Evolutionary conservation across 2,888 invertebrate genomes (phyloP), one percentile per base, ranked within the genome.

Genomic region (Calephelis perditalis): DNA sequence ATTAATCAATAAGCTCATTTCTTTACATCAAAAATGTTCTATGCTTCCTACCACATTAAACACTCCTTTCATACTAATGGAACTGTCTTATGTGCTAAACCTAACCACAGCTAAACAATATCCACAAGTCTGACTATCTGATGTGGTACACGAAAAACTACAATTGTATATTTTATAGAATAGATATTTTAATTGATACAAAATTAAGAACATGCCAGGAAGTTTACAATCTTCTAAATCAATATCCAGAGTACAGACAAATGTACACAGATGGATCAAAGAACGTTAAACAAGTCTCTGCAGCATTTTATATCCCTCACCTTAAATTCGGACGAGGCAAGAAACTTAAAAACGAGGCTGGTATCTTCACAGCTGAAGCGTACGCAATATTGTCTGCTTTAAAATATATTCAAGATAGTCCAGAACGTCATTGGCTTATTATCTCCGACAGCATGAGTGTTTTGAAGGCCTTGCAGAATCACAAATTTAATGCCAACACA

Each of bases 191-290:
- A 15, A 58, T 58, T 36, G 15, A 60, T 45, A 12, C 12, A 15
- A 46, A 56, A 15, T 36, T 63, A 45, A 55, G 45, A 49, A 15
- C 35, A 36, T 58, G 60, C 49, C 49, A 63, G 55, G 58, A 63
- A 40, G 56, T 63, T 15, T 60, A 60, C 60, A 15, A 52, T 11
- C 37, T 49, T 10, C 26, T 61, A 35, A 7, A 54, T 12, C 12
- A 58, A 35, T 62, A 44, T 45, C n/a, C 26, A 10, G 37, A 59
- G 44, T 56, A 61, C 59, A 52, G 37, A 54, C 36, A 37, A 15
- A 35, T 63, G 9, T 63, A 61, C 43, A 61, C 63, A 45, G 63
- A 63, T 61, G 59, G 63, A 12, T 56, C 63, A 46, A 64, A 57
- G 46, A 60, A 54, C 40, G 54, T 58, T 54, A 12, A 15, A 52